A percentile compares a stretch with the other conserved stretches of the same genome.
Conservation (phyloP, 1,140 invertebrate genomes). For the Steinernema feltiae region DNA sequence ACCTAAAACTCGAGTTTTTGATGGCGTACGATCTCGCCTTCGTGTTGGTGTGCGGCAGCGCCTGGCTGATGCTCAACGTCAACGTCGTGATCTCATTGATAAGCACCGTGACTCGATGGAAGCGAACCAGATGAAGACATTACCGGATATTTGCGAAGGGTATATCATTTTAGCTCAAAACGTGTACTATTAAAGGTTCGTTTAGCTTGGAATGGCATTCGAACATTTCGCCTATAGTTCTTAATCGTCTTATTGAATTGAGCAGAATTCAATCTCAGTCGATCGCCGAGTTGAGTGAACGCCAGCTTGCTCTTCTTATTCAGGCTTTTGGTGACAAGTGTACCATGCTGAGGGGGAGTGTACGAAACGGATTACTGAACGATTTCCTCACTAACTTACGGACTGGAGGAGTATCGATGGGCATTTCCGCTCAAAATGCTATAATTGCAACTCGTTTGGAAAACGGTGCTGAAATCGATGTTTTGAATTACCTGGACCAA, state of each 20-base stretch:
- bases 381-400: background rate
- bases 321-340: background rate
- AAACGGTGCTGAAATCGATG: background rate
- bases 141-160: background rate
- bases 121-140: background rate
- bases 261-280: background rate
- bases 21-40: background rate
- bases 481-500: background rate
- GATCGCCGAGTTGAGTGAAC: background rate
- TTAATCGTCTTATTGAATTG: background rate
- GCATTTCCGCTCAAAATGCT: background rate
- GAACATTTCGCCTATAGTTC: background rate
- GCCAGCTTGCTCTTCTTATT: background rate
- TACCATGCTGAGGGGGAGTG: background rate
- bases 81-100: background rate
- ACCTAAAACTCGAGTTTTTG: too few species aligned
- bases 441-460: background rate
- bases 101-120: background rate
- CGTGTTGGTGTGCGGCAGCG: background rate
- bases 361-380: background rate
- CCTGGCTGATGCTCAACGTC: background rate
- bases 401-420: background rate
- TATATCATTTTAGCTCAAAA: background rate
- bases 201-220: background rate
- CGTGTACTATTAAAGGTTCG: too few species aligned